Conservation (phyloP, 2,797 vertebrate species). For the Onychomys arenicola region DNA sequence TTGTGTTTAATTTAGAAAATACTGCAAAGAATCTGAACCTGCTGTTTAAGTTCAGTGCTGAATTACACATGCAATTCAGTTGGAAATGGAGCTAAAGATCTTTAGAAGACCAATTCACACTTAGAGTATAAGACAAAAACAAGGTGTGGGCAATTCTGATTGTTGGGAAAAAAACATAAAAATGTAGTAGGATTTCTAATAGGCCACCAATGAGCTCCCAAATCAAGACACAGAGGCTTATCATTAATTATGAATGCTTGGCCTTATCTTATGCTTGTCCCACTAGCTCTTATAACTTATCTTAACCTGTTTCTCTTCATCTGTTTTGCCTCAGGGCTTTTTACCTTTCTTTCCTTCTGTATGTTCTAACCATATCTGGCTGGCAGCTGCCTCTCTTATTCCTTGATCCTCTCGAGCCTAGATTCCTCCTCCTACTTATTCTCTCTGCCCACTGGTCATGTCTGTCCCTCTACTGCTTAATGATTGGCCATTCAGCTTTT, state of each 20-base stretch:
- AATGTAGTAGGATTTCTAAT: background rate
- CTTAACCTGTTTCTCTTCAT: background rate
- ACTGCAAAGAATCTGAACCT: background rate
- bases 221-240: background rate
- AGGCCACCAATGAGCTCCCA: background rate
- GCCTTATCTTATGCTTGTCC: background rate
- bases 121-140: background rate
- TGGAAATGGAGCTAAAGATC: background rate
- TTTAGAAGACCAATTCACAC: background rate
- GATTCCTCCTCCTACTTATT: background rate
- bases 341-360: background rate
- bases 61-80: slow-evolving; percentile 10
- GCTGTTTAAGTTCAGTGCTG: background rate
- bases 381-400: background rate
- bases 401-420: background rate
- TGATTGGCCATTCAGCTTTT: background rate
- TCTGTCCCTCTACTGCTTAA: background rate
- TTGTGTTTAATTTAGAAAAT: background rate
- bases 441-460: background rate
- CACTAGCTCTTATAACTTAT: background rate
- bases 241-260: background rate
- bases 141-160: background rate
- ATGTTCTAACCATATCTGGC: background rate
- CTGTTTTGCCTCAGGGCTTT: background rate
- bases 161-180: background rate